A percentile compares a stretch with the other conserved stretches of the same genome.
These are phyloP conservation scores for Ennomos quercinarius DNA, from an alignment of 2,888 invertebrate genomes.

Conservation along the genomic window DNA sequence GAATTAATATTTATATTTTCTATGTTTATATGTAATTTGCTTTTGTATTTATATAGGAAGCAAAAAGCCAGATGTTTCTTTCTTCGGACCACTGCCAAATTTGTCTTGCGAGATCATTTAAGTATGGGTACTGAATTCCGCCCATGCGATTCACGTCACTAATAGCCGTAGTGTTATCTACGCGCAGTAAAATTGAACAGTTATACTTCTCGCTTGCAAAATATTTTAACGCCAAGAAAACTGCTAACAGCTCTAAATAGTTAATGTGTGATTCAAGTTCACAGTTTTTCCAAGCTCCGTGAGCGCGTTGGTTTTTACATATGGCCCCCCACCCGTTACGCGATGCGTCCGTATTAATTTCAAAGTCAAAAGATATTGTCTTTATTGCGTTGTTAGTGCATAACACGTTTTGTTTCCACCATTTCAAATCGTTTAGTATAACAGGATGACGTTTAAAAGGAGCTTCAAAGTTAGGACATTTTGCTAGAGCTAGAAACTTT, in stretches of 20 bases:
- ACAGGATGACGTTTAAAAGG: no score
- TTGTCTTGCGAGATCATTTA: constrained; percentile 5
- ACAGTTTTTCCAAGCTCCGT: no score
- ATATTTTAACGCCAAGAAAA: constrained; percentile 5
- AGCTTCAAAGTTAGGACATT: neutral
- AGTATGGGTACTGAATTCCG: constrained; percentile 25
- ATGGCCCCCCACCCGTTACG: no score
- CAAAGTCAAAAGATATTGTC: no score
- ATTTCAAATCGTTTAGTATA: no score
- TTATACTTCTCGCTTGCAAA: neutral
- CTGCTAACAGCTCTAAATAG: constrained; percentile 15
- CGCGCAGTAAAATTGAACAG: constrained; percentile 9
- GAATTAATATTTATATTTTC: constrained; percentile 6
- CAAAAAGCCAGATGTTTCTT: constrained; percentile 4
- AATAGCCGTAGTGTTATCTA: constrained; percentile 27
- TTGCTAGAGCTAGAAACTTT: constrained; percentile 27
- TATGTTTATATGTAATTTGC: constrained; percentile 23
- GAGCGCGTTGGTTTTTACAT: no score
- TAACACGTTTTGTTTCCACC: no score
- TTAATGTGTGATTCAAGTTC: constrained; percentile 10
- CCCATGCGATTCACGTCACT: constrained; percentile 33
- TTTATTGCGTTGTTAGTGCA: no score
- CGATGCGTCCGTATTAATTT: no score
- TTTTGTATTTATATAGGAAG: constrained; percentile 23
- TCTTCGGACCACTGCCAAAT: constrained; percentile 30